A percentile compares a stretch with the other conserved stretches of the same genome.
Conservation (phyloP, 53 echinoderm and acorn worm species). For the Zoroaster sp. region DNA sequence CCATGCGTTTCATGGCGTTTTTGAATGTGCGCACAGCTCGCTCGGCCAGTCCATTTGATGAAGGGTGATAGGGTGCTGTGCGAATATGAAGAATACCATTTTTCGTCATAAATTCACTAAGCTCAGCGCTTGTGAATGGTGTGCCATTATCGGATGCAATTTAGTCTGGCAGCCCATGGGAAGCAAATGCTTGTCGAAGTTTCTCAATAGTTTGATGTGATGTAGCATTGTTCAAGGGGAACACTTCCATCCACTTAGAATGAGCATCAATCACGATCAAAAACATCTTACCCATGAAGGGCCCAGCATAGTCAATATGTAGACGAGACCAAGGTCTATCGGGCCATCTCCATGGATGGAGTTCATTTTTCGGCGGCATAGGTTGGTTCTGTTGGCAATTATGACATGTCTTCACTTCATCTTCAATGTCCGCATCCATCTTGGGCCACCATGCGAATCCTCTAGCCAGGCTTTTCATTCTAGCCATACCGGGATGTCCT, state of each 20-base stretch:
- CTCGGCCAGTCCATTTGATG: conserved; percentile 44
- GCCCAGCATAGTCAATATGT: conserved; percentile 29
- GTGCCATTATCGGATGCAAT: no score
- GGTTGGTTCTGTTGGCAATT: no score
- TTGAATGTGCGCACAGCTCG: conserved; percentile 48
- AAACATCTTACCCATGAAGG: no score
- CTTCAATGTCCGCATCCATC: conserved; percentile 45
- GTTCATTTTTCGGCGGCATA: no score
- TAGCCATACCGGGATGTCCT: conserved; percentile 38
- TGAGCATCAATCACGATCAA: no score
- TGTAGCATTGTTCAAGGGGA: conserved; percentile 51
- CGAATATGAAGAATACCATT: conserved; percentile 39
- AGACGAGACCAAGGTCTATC: no score
- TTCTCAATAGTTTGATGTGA: conserved; percentile 27
- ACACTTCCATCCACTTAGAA: no score
- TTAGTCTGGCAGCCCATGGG: conserved; percentile 56
- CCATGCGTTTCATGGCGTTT: conserved; percentile 16
- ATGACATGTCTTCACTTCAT: neutral
- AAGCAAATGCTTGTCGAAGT: conserved; percentile 25
- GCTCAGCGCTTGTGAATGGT: neutral
- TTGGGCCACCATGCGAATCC: no score
- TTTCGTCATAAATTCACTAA: conserved; percentile 30
- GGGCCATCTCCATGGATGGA: no score
- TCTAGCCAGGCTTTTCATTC: conserved; percentile 60
- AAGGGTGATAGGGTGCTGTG: conserved; percentile 39